Base-by-base conservation (phyloP, 2,797 vertebrate species). In the Lagodon rhomboides region DNA sequence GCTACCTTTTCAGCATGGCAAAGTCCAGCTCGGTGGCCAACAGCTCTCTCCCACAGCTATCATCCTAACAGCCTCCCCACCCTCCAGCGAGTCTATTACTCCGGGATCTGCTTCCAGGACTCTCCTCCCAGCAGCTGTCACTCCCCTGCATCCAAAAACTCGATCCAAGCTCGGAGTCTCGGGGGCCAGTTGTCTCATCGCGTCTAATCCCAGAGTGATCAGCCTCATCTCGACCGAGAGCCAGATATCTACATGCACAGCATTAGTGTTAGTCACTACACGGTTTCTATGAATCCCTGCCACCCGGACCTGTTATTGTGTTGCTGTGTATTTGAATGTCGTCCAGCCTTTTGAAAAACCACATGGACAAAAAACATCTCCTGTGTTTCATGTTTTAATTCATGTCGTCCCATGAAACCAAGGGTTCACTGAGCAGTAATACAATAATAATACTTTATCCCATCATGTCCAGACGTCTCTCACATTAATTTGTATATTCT, bases 101-200 rank as follows among this genome's bases (percentile, higher is more conserved):
- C 54, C 34, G 38, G 51, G 50, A 71, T 83, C 63, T 3, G 30
- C 49, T 77, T 89, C 85, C 90, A 91, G 83, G 55, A 82, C 63
- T 87, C 68, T 82, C 83, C 77, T 89, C 71, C 80, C 82, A 83
- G 77, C 90, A 92, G 89, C 90, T 91, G 92, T 80, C 83, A 43
- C 30, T 34, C 47, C 60, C 47, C 3, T 46, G 2, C 50, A 49
- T 85, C 83, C 88, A 88, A 80, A 66, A 62, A 6, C 72, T 61
- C 7, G 0, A 51, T 83, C 86, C 85, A 79, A 64, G 41, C 41
- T 46, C 49, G 0, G 41, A 68, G 62, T 77, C 83, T 82, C 60
- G n/a, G 23, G 74, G 72, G 85, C 55, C 11, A 17, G 50, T 86
- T 79, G 47, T 80, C 81, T 89, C 86, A 85, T 85, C 12, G 1